Percentiles rank a stretch among this genome's conserved stretches.
Evolutionary conservation across 1,140 invertebrate species (phyloP).

Genomic region (Luehdorfia chinensis): DNA sequence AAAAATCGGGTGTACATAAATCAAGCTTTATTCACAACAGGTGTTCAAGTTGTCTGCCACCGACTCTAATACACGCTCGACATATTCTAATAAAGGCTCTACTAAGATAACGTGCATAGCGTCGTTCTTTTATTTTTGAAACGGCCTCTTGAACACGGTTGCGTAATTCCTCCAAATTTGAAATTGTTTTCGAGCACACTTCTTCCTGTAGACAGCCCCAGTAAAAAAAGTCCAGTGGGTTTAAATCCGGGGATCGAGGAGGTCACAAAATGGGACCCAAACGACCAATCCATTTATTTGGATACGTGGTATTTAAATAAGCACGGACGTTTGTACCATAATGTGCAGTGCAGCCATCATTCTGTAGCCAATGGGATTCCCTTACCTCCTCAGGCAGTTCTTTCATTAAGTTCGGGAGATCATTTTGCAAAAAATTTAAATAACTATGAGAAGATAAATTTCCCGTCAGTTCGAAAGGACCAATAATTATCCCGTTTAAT

Average conservation of each 20-base stretch:
- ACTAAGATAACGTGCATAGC: constrained; percentile 18
- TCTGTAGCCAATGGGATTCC: neutral
- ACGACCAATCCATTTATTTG: constrained; percentile 34
- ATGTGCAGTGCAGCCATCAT: too few relatives aligned
- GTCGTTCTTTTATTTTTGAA: constrained; percentile 19
- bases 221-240: constrained; percentile 27
- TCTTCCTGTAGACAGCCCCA: constrained; percentile 25
- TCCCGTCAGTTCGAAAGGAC: neutral
- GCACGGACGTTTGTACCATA: too few relatives aligned
- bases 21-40: constrained; percentile 12
- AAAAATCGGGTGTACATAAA: neutral
- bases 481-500: neutral
- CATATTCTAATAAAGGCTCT: constrained; percentile 23
- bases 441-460: too few relatives aligned
- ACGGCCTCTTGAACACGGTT: constrained; percentile 21
- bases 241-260: constrained; percentile 25
- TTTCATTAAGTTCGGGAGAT: constrained; percentile 42
- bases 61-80: constrained; percentile 20
- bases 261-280: constrained; percentile 29
- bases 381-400: constrained; percentile 35
- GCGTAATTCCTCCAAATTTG: constrained; percentile 24
- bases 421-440: too few relatives aligned
- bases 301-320: constrained; percentile 21
- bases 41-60: constrained; percentile 21
- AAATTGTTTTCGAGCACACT: constrained; percentile 23